Evolutionary conservation across 1,140 invertebrate species (phyloP).

Genomic region (Lycorma delicatula): DNA sequence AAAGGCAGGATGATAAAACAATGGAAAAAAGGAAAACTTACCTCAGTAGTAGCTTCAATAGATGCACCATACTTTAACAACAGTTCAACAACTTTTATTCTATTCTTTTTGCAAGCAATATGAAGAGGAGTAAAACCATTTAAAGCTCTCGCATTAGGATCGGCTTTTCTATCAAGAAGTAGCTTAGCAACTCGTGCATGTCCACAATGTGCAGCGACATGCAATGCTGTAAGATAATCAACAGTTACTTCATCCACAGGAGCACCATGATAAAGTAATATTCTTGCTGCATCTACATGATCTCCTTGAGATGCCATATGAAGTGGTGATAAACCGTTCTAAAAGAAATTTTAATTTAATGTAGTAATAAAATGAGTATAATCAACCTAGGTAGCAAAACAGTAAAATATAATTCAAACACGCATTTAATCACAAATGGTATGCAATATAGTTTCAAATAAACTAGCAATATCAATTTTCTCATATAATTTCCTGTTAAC

Average conservation of each 20-base stretch:
- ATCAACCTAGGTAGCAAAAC: too few species aligned
- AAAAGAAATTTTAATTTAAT: conserved; percentile 34
- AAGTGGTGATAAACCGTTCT: conserved; percentile 83
- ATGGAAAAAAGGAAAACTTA: too few species aligned
- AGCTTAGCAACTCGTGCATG: conserved; percentile 78
- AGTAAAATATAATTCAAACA: too few species aligned
- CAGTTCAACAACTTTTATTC: conserved; percentile 93
- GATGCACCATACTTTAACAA: conserved; percentile 91
- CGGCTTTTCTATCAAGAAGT: conserved; percentile 70
- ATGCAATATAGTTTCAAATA: too few species aligned
- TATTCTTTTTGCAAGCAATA: conserved; percentile 98
- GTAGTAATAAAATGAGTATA: neutral
- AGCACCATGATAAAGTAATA: conserved; percentile 85
- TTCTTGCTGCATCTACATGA: conserved; percentile 88
- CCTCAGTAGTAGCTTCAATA: conserved; percentile 79
- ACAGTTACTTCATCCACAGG: conserved; percentile 96
- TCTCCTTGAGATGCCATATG: conserved; percentile 96
- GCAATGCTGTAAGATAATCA: conserved; percentile 93
- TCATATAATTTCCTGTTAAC: too few species aligned
- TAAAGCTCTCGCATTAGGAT: conserved; percentile 90
- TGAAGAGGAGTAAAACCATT: conserved; percentile 98
- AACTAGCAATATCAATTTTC: too few species aligned
- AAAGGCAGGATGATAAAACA: too few species aligned
- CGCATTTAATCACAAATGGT: too few species aligned
- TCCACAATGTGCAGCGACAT: conserved; percentile 91